Evolutionary conservation across 2,113 vertebrate species (phyloP).

Genomic region (Cephalopterus ornatus): DNA sequence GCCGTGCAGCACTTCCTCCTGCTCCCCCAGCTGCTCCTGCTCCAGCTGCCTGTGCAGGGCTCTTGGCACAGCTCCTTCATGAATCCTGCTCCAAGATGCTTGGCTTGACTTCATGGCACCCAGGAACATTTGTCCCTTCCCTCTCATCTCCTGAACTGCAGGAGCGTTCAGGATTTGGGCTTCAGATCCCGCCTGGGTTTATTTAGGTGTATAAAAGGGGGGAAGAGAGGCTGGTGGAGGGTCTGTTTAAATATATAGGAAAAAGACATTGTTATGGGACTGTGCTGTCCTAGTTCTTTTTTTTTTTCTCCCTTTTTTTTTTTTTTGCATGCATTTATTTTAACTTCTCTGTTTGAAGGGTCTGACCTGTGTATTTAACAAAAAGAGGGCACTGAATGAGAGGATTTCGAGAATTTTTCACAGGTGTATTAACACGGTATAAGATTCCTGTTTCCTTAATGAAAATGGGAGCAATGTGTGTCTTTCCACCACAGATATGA

Average conservation of each 20-base stretch:
- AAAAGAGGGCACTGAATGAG: not conserved
- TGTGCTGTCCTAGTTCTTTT: not conserved
- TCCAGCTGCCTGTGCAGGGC: conserved; percentile 24
- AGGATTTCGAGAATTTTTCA: conserved; percentile 8
- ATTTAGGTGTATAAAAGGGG: not conserved
- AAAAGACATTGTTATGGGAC: not conserved
- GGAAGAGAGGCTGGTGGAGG: not conserved
- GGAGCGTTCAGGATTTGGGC: not conserved
- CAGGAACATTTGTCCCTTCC: conserved; percentile 30
- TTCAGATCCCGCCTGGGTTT: conserved; percentile 22
- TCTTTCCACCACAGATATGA: not conserved
- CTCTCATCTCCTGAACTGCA: conserved; percentile 43
- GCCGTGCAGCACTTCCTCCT: not conserved
- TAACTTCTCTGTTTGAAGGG: not conserved
- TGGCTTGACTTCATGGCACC: conserved; percentile 6
- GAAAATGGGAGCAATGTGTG: not conserved
- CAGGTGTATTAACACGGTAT: not conserved
- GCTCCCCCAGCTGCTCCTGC: conserved; percentile 37
- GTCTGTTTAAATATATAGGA: not conserved
- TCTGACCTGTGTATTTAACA: conserved; percentile 20
- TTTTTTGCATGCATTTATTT: not conserved
- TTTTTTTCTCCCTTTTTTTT: fast-evolving
- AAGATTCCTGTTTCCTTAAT: conserved; percentile 20
- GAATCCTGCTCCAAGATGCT: conserved; percentile 12
- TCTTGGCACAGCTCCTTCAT: conserved; percentile 5